Evolutionary conservation across 2,113 vertebrate genomes (phyloP), one percentile per base, ranked within the genome.

Genomic region (Centropus unirufus): DNA sequence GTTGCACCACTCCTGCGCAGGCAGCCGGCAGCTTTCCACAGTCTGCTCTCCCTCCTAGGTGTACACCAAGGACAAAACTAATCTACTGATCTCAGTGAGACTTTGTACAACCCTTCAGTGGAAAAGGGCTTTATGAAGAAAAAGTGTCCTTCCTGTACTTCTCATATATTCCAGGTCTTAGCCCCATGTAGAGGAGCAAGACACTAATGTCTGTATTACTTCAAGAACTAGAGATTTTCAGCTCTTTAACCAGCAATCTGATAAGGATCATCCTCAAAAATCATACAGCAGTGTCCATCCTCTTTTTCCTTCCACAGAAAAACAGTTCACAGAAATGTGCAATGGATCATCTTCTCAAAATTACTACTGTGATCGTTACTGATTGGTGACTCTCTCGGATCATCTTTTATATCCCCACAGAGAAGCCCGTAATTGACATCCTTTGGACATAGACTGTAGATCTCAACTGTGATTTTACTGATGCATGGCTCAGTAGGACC

Each of bases 31-130:
- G 52, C 54, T n/a, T 90, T 87, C 26, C 59, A 61, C 57, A 77
- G 44, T 20, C 84, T 90, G 66, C 32, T 81, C 29, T 54, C 55
- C 68, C 40, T 63, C 55, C 54, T 57, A 61, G 46, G 64, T 87
- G 58, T 47, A 91, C 79, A 83, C 15, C 47, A 87, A 78, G 70
- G 78, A 80, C 82, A 92, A 92, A 94, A 86, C 18, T 44, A 27
- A 81, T 75, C 63, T 76, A 58, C 52, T 51, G 47, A 54, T 59
- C 66, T 72, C 88, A 90, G 76, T 23, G 40, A 69, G 72, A 70
- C 24, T 51, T 67, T 51, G 19, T 57, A 27, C 51, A 93, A 91
- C 44, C 47, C 72, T 92, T 76, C 62, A 76, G 26, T 76, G 75
- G 87, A 91, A 93, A 66, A 30, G 13, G 19, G 17, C 32, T 86